Evolutionary conservation across 2,888 invertebrate species (phyloP), one percentile per base, ranked within the genome.

Genomic region (Abscondita cerata): DNA sequence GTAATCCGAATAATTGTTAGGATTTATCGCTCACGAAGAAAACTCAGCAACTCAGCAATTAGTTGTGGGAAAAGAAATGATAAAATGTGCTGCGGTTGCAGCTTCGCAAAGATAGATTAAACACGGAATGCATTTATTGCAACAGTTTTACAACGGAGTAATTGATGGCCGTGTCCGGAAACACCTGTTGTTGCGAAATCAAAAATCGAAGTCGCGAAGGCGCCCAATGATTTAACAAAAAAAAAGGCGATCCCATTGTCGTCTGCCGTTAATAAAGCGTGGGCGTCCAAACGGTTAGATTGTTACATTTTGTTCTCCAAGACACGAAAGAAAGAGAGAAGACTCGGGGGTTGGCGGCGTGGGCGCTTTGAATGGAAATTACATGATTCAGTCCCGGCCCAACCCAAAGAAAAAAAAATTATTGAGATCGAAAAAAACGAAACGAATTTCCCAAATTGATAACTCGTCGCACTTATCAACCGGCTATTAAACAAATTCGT

Each of bases 381-480:
- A 70, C 68, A 68, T 73, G 74, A 74, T 73, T 75, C 74, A 74
- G 71, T 68, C n/a, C n/a, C n/a, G n/a, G n/a, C n/a, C n/a, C n/a
- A n/a, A n/a, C n/a, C 25, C 25, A 25, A 4, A 25, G 25, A 25
- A 25, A 25, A 4, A 4, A 25, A 25, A 6, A 25, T 25, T 25
- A 4, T 25, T 25, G 1, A 41, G 4, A 25, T 25, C 25, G 25
- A 25, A 25, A 25, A 2, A 25, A 6, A 25, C 6, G 25, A 25
- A 25, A 25, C 25, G 6, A 25, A 25, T 25, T 25, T 25, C 36
- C 36, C 11, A 36, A 9, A 36, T 9, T n/a, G 12, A 36, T n/a
- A 36, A 36, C 12, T 36, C 36, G 12, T 8, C 11, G 11, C n/a
- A 5, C 11, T 36, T n/a, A 36, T 36, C 36, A 12, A 4, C 11